Conservation (phyloP, 2,888 invertebrate species). For the Conus canariensis region DNA sequence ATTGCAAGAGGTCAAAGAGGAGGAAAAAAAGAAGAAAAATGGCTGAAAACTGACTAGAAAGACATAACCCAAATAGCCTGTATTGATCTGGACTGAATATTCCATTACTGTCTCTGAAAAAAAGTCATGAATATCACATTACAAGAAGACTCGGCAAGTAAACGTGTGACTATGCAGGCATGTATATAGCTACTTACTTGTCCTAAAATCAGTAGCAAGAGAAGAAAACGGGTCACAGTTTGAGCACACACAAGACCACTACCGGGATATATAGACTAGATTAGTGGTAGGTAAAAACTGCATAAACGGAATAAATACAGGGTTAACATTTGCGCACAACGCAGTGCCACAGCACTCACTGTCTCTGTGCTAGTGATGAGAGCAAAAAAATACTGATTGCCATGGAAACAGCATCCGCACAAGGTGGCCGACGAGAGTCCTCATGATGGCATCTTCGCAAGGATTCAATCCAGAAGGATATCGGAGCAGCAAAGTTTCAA, state of each 20-base stretch:
- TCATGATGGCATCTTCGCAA: slow-evolving; percentile 9
- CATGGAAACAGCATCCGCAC: background rate
- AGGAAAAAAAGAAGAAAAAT: background rate
- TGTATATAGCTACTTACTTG: background rate
- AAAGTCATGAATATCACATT: background rate
- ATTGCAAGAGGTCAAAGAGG: background rate
- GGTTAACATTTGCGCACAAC: background rate
- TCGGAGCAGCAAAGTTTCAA: slow-evolving; percentile 26
- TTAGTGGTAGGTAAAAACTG: slow-evolving; percentile 27
- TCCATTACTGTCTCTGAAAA: background rate
- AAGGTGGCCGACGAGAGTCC: background rate
- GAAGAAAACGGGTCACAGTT: background rate
- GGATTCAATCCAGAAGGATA: background rate
- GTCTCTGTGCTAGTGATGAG: slow-evolving; percentile 21
- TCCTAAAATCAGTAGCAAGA: slow-evolving; percentile 2
- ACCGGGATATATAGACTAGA: background rate
- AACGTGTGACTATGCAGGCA: background rate
- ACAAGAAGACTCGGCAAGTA: background rate
- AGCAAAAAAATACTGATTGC: slow-evolving; percentile 30
- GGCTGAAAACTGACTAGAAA: background rate
- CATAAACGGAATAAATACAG: slow-evolving; percentile 4
- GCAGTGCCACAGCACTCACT: background rate
- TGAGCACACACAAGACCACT: slow-evolving; percentile 8
- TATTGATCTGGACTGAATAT: background rate
- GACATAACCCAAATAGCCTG: background rate